Evolutionary conservation across 64 coral and sea anemone genomes (phyloP).

Genomic region (Orbicella faveolata): DNA sequence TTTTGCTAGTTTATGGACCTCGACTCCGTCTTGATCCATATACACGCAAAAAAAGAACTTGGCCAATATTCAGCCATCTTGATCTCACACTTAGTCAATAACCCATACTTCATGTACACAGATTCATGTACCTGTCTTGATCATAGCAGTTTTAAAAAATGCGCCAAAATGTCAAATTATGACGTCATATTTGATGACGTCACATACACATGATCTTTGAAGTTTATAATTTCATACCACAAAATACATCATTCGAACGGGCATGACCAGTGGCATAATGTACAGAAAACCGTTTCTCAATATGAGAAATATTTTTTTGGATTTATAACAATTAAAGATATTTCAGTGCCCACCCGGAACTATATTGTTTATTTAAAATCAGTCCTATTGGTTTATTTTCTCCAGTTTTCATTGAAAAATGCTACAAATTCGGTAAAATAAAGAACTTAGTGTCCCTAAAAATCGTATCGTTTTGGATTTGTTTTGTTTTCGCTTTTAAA

Average conservation of each 20-base stretch:
- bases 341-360: background rate
- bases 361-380: background rate
- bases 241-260: background rate
- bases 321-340: background rate
- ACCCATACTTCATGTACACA: no score
- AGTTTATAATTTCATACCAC: background rate
- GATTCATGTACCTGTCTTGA: background rate
- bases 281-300: no score
- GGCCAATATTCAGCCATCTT: no score
- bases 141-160: background rate
- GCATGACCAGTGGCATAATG: background rate
- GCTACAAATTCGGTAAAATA: background rate
- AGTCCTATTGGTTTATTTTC: background rate
- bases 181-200: no score
- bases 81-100: no score
- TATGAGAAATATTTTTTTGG: background rate
- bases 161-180: background rate
- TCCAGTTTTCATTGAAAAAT: no score
- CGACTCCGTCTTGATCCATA: no score
- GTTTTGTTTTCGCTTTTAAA: background rate
- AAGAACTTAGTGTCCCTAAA: background rate
- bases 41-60: no score
- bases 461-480: background rate
- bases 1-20: no score
- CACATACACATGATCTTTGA: no score